Evolutionary conservation across 2,113 vertebrate genomes (phyloP).

Genomic region (Amblyornis subalaris): DNA sequence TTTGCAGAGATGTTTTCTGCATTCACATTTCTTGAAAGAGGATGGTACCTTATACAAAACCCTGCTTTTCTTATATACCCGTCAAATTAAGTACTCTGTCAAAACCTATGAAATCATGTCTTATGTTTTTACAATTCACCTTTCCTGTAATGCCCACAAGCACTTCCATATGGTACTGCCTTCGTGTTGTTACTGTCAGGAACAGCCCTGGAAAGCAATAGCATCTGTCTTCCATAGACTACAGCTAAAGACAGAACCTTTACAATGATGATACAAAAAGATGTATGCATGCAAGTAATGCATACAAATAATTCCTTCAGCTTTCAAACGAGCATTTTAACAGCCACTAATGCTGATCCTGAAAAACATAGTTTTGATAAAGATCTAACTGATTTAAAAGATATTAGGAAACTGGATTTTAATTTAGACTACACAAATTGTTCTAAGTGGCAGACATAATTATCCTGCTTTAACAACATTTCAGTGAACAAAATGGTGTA

Average conservation of each 20-base stretch:
- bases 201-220: background rate
- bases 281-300: background rate
- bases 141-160: background rate
- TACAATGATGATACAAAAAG: background rate
- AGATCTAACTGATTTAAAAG: background rate
- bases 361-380: background rate
- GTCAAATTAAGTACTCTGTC: background rate
- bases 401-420: background rate
- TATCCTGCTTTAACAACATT: background rate
- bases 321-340: background rate
- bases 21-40: background rate
- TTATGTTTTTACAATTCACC: background rate
- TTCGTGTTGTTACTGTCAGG: background rate
- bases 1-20: background rate
- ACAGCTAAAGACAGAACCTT: background rate
- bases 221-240: background rate
- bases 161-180: background rate
- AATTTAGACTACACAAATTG: background rate
- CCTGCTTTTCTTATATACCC: background rate
- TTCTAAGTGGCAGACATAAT: background rate
- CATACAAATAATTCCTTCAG: background rate
- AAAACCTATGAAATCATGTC: background rate
- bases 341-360: background rate
- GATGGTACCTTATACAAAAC: background rate
- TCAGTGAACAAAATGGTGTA: background rate